phyloP scores from a whole-genome alignment of 2,888 invertebrate genomes.

The Ochropleura leucogaster region DNA sequence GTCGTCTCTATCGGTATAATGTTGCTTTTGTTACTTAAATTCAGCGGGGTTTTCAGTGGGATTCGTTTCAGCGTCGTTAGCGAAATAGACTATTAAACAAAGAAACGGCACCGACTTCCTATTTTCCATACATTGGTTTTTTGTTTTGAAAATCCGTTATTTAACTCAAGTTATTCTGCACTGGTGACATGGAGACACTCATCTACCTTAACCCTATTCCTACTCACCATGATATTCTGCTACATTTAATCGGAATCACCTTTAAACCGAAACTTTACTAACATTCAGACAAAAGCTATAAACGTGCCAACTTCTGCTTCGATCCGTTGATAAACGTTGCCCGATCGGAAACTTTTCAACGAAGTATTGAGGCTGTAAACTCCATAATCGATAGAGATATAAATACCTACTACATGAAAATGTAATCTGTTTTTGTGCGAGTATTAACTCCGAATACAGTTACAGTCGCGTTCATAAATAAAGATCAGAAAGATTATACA shows the following conservation, averaged over 20 bases:
- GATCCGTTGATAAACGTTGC: conserved; percentile 55
- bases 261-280: conserved; percentile 38
- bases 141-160: too few relatives aligned
- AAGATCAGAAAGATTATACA: conserved; percentile 18
- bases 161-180: too few relatives aligned
- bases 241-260: conserved; percentile 45
- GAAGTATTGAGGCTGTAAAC: conserved; percentile 47
- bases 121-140: too few relatives aligned
- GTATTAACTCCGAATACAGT: conserved; percentile 35
- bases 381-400: conserved; percentile 46
- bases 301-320: conserved; percentile 51
- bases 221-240: conserved; percentile 1
- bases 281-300: conserved; percentile 59
- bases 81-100: too few relatives aligned
- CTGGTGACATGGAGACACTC: neutral
- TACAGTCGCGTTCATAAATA: conserved; percentile 9
- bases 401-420: conserved; percentile 25
- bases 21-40: conserved; percentile 11
- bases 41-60: neutral
- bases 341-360: conserved; percentile 46
- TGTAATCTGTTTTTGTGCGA: conserved; percentile 27
- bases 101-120: too few relatives aligned
- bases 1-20: neutral
- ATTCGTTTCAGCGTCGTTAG: neutral
- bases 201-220: neutral